Evolutionary conservation across 2,888 invertebrate genomes (phyloP).

Genomic region (Drosophila pegasa): DNA sequence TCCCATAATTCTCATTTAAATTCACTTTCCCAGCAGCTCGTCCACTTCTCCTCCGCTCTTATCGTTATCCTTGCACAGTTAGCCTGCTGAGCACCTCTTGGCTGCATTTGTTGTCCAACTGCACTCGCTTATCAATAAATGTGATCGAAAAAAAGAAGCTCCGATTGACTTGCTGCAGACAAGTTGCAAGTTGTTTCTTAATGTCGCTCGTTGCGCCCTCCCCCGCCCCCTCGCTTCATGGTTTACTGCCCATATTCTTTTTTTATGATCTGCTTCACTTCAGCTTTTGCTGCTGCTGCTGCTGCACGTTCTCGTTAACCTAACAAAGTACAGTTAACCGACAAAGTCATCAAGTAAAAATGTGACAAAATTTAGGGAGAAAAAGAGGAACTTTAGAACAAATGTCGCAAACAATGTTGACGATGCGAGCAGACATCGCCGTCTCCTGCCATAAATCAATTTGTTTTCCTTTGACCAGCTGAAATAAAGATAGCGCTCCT

Average conservation of each 20-base stretch:
- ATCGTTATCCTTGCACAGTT: not conserved
- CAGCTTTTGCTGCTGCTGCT: constrained; percentile 37
- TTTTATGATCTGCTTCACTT: constrained; percentile 45
- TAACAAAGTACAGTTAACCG: constrained; percentile 60
- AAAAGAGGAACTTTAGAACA: constrained; percentile 18
- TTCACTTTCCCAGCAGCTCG: not conserved
- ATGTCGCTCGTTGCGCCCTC: too few relatives aligned
- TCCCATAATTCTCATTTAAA: not conserved
- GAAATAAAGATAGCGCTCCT: not conserved
- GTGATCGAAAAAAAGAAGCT: not conserved
- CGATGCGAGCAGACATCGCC: not conserved
- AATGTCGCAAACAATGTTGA: constrained; percentile 25
- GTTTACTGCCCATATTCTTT: constrained; percentile 30
- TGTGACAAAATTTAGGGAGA: constrained; percentile 43
- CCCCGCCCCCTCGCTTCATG: constrained; percentile 17
- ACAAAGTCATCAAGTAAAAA: constrained; percentile 67
- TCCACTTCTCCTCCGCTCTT: too few relatives aligned
- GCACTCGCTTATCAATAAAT: constrained; percentile 24
- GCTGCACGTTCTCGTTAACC: constrained; percentile 59
- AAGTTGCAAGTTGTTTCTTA: constrained; percentile 11
- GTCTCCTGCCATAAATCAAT: not conserved
- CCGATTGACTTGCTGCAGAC: constrained; percentile 17
- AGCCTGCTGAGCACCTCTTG: constrained; percentile 16
- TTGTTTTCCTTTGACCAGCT: not conserved
- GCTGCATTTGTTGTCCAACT: constrained; percentile 11